Conservation (phyloP, 2,888 invertebrate species). For the Charanyca ferruginea region DNA sequence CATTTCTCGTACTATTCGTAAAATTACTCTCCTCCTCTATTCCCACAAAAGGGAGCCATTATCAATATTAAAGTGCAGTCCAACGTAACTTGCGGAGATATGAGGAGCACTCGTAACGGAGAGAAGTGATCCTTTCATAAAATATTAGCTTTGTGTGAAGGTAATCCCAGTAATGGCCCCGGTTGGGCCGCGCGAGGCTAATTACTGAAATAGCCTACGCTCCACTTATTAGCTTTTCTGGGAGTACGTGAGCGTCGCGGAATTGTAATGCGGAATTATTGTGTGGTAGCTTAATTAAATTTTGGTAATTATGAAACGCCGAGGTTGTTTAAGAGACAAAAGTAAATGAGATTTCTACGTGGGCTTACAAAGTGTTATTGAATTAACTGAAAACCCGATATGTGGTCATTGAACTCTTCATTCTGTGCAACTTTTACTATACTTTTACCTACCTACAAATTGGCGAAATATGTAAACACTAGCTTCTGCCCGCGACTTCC, state of each 20-base stretch:
- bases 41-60: constrained; percentile 33
- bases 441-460: no score
- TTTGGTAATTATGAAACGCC: constrained; percentile 1
- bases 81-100: constrained; percentile 31
- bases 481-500: no score
- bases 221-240: constrained; percentile 39
- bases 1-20: background rate
- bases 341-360: background rate
- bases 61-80: constrained; percentile 52
- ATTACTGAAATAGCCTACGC: constrained; percentile 65
- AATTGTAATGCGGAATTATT: constrained; percentile 8
- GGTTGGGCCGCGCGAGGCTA: constrained; percentile 51
- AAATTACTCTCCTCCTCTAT: constrained; percentile 13
- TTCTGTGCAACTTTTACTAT: no score
- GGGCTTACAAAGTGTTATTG: no score
- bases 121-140: constrained; percentile 68
- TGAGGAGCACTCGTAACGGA: constrained; percentile 48
- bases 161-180: constrained; percentile 71
- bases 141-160: constrained; percentile 70
- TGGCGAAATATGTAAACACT: no score
- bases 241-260: constrained; percentile 10
- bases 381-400: no score
- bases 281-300: constrained; percentile 11
- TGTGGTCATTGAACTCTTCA: no score
- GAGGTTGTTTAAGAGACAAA: background rate